These are phyloP conservation scores for Casuarius casuarius DNA, from an alignment of 2,113 vertebrate genomes.

Conservation along the genomic window DNA sequence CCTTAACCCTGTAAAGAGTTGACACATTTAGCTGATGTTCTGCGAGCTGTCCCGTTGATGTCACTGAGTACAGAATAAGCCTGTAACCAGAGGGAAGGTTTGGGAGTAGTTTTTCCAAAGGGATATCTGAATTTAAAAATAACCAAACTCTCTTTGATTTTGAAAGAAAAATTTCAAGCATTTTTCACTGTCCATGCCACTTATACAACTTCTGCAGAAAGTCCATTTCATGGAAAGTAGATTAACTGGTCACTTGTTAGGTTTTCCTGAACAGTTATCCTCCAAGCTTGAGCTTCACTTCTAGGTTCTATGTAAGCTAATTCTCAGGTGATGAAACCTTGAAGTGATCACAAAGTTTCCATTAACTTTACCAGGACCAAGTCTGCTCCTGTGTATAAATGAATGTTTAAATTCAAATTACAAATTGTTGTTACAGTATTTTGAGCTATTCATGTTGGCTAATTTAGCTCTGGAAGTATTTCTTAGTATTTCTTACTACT, in stretches of 20 bases:
- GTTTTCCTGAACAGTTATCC: not conserved
- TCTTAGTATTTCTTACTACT: not conserved
- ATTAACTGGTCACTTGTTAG: not conserved
- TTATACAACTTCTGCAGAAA: not conserved
- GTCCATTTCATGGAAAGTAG: not conserved
- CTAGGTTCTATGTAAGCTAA: not conserved
- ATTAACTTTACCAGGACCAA: not conserved
- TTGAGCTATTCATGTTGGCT: not conserved
- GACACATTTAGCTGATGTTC: constrained; percentile 13
- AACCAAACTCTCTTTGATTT: not conserved
- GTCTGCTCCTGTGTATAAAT: not conserved
- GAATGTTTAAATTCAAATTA: not conserved
- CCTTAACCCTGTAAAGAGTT: constrained; percentile 4
- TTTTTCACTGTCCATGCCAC: not conserved
- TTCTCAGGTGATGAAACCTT: not conserved
- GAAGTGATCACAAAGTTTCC: not conserved
- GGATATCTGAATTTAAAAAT: constrained; percentile 17
- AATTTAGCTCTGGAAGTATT: not conserved
- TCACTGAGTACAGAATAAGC: constrained; percentile 17
- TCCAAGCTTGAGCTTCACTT: not conserved
- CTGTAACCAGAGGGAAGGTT: constrained; percentile 1
- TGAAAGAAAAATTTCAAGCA: not conserved
- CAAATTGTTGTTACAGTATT: not conserved
- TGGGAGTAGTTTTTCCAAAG: not conserved
- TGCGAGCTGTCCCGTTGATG: constrained; percentile 40